Evolutionary conservation across 2,888 invertebrate species (phyloP).

Genomic region (Resseliella maxima): DNA sequence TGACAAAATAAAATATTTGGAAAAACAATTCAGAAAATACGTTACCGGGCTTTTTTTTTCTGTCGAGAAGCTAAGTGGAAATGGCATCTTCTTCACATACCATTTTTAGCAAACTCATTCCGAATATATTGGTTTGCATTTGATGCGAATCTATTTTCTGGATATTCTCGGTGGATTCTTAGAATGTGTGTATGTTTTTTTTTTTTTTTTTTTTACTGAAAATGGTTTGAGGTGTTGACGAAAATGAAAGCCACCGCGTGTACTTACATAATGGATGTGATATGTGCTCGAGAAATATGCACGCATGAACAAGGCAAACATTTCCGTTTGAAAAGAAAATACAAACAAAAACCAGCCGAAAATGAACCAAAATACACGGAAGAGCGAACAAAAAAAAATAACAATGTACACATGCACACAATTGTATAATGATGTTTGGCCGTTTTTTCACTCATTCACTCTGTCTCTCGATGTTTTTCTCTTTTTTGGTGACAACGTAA

Average conservation of each 20-base stretch:
- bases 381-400: background rate
- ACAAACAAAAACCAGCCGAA: background rate
- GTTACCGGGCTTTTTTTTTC: background rate
- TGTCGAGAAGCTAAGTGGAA: no score
- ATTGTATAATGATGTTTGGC: background rate
- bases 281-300: constrained; percentile 20
- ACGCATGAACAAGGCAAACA: constrained; percentile 30
- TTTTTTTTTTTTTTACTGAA: no score
- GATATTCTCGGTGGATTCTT: no score
- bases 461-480: background rate
- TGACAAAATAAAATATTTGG: constrained; percentile 45
- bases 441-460: background rate
- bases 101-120: no score
- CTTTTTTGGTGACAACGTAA: background rate
- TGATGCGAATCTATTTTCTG: no score
- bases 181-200: no score
- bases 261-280: constrained; percentile 38
- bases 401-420: background rate
- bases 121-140: no score
- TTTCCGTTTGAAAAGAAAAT: background rate
- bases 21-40: constrained; percentile 19
- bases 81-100: no score
- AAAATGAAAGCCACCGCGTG: background rate
- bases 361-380: background rate
- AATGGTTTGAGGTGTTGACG: background rate